These are phyloP conservation scores for Epinephelus fuscoguttatus DNA, from an alignment of 2,113 vertebrate species.

Conservation along the genomic window DNA sequence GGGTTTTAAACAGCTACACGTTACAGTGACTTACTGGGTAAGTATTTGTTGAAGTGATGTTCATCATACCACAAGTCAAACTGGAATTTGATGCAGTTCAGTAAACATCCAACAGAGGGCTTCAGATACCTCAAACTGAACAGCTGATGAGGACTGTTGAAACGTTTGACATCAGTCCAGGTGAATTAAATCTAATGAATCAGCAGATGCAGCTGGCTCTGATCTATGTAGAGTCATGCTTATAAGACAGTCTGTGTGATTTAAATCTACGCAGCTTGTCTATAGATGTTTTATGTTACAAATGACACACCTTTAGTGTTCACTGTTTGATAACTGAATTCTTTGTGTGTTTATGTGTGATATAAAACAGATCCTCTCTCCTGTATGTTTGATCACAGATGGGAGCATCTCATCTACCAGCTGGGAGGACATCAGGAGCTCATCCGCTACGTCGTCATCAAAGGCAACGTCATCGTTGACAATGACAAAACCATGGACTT, in stretches of 20 bases:
- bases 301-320: neutral
- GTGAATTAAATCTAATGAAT: too few species aligned
- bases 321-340: neutral
- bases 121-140: neutral
- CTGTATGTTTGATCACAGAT: conserved; percentile 80
- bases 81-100: neutral
- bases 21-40: neutral
- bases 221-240: too few species aligned
- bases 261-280: neutral
- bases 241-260: too few species aligned
- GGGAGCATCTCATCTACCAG: conserved; percentile 98
- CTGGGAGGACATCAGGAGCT: conserved; percentile 93
- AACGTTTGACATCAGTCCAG: too few species aligned
- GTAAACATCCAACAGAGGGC: neutral
- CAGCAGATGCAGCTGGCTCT: too few species aligned
- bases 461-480: conserved; percentile 89
- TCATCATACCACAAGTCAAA: neutral
- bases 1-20: too few species aligned
- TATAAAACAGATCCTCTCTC: neutral
- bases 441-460: conserved; percentile 91
- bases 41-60: neutral
- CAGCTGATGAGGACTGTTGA: neutral
- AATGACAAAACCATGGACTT: conserved; percentile 83
- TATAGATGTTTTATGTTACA: neutral
- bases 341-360: neutral